phyloP scores from a whole-genome alignment of 1,140 invertebrate species.

The Tetraneura akinire region DNA sequence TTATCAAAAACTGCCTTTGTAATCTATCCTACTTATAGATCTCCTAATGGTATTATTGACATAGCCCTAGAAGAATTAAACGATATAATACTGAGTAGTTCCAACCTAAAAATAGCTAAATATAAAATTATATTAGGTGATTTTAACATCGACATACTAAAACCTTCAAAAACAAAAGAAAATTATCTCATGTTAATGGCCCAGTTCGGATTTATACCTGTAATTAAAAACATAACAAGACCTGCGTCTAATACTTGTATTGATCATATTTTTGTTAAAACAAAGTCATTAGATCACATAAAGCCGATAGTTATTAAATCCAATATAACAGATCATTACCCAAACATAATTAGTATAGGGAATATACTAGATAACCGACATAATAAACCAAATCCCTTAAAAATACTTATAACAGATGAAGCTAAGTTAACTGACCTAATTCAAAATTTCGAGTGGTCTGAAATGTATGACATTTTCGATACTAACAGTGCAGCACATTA shows the following conservation, averaged over 20 bases:
- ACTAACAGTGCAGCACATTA: neutral
- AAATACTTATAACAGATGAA: neutral
- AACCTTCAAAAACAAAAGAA: constrained; percentile 3
- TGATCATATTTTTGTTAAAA: constrained; percentile 11
- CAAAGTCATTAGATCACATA: neutral
- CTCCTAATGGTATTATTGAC: neutral
- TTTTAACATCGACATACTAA: constrained; percentile 4
- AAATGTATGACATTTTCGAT: neutral
- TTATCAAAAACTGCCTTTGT: neutral
- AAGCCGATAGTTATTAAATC: neutral
- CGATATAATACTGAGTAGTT: neutral
- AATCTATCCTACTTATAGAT: constrained; percentile 3
- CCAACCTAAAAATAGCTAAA: neutral
- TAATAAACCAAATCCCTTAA: neutral
- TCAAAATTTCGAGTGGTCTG: constrained; percentile 20
- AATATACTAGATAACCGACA: neutral
- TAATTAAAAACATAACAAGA: constrained; percentile 24
- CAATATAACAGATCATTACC: constrained; percentile 21
- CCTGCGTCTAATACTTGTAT: neutral
- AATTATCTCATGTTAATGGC: neutral
- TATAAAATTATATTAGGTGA: constrained; percentile 22
- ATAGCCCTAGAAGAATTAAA: constrained; percentile 7
- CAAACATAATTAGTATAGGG: neutral
- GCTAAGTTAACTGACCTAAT: constrained; percentile 6
- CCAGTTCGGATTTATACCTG: neutral